A percentile compares a stretch with the other conserved stretches of the same genome.
Evolutionary conservation across 2,797 vertebrate species (phyloP).

Genomic region (Alcedo quadribrachys): DNA sequence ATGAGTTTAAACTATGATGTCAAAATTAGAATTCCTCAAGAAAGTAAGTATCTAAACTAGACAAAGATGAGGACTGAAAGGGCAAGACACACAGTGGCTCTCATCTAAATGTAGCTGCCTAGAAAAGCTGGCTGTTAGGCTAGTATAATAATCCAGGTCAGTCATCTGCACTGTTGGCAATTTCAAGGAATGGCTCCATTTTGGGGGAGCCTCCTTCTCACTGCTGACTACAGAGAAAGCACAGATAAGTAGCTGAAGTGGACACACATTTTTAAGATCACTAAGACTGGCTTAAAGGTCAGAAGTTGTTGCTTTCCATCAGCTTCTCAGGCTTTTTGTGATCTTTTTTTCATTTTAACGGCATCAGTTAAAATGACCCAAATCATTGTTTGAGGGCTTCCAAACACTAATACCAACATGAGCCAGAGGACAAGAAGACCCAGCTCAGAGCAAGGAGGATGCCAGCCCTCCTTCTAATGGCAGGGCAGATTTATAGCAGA

Average conservation of each 20-base stretch:
- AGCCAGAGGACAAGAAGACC: constrained; percentile 10
- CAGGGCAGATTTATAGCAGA: constrained; percentile 14
- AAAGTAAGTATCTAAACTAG: background rate
- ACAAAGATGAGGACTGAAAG: background rate
- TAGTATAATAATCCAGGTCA: background rate
- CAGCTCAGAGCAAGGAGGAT: background rate
- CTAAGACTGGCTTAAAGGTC: background rate
- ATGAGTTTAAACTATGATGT: background rate
- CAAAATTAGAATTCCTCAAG: background rate
- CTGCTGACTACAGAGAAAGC: background rate
- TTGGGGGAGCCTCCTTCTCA: background rate
- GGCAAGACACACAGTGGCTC: background rate
- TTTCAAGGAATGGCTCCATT: background rate
- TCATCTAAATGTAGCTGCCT: background rate
- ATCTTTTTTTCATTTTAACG: background rate
- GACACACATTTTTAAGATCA: background rate
- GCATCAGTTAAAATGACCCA: background rate
- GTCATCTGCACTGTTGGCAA: background rate
- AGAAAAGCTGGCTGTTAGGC: background rate
- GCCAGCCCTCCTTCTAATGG: background rate
- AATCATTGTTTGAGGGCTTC: background rate
- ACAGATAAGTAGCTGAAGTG: background rate
- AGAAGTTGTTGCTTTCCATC: background rate
- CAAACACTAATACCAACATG: background rate
- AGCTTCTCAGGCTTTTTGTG: background rate